phyloP scores from a whole-genome alignment of 2,113 vertebrate genomes.

The Cheirogaleus medius region DNA sequence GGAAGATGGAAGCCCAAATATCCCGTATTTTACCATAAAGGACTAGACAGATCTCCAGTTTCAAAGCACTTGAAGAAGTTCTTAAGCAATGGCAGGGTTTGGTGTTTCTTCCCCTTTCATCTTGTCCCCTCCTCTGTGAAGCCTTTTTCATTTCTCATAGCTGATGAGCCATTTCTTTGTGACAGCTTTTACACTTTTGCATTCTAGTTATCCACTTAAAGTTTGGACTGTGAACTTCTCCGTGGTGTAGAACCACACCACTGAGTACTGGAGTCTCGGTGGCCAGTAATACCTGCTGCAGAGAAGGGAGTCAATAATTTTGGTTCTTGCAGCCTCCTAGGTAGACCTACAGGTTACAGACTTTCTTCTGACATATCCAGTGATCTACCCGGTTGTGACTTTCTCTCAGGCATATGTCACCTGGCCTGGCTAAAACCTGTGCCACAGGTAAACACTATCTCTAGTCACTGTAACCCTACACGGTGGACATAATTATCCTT shows the following conservation, averaged over 20 bases:
- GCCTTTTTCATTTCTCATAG: too few relatives aligned
- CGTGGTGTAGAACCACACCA: neutral
- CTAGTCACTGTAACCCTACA: neutral
- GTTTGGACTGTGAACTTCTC: neutral
- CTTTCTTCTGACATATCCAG: neutral
- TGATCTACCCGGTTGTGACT: neutral
- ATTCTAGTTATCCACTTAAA: neutral
- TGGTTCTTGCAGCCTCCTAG: neutral
- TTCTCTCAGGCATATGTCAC: neutral
- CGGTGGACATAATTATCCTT: too few relatives aligned
- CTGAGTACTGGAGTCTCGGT: accelerated
- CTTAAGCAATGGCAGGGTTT: neutral
- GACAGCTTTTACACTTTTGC: accelerated
- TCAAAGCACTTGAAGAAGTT: neutral
- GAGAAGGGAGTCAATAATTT: neutral
- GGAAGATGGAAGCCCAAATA: neutral
- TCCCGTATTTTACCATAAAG: neutral
- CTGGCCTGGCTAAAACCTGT: neutral
- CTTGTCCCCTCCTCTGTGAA: neutral
- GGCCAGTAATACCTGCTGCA: neutral
- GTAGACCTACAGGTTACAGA: neutral
- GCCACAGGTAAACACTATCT: neutral
- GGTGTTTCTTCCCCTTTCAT: neutral
- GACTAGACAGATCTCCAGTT: neutral
- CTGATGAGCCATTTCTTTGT: accelerated